These are phyloP conservation scores for Danio albolineatus DNA, from an alignment of 2,797 vertebrate species.

Conservation along the genomic window DNA sequence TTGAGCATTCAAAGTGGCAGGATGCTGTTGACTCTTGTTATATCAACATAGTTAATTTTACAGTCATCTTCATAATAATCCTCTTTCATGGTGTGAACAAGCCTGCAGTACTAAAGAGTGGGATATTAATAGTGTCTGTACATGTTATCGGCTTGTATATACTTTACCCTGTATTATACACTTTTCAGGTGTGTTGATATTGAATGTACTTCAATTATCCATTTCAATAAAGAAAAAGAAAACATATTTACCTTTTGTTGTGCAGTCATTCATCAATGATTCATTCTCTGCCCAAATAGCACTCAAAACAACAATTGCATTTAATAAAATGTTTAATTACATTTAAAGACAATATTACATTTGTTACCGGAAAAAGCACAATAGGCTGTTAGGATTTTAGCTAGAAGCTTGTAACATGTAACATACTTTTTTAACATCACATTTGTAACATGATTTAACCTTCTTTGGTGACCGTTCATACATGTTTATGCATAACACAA, in stretches of 20 bases:
- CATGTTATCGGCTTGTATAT: not conserved
- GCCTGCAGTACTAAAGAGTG: not conserved
- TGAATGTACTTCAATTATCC: not conserved
- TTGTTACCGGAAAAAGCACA: not conserved
- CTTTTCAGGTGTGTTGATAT: not conserved
- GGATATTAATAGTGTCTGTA: not conserved
- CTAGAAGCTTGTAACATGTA: not conserved
- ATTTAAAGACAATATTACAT: not conserved
- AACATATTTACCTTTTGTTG: not conserved
- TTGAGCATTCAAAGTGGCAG: too few relatives aligned
- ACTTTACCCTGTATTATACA: not conserved
- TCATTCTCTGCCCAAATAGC: not conserved
- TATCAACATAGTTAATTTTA: too few relatives aligned
- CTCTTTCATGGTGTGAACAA: not conserved
- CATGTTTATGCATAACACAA: not conserved
- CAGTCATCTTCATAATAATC: too few relatives aligned
- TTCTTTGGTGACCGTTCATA: not conserved
- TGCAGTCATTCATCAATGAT: not conserved
- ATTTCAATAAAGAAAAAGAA: slow-evolving; percentile 18
- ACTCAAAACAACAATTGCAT: not conserved
- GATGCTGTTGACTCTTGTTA: too few relatives aligned
- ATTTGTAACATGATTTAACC: not conserved
- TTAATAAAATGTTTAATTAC: slow-evolving; percentile 18
- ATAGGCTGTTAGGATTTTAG: slow-evolving; percentile 12
- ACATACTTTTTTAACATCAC: too few relatives aligned